Base-by-base conservation (phyloP, 2,888 invertebrate genomes). In the Eubasilissa splendida region DNA sequence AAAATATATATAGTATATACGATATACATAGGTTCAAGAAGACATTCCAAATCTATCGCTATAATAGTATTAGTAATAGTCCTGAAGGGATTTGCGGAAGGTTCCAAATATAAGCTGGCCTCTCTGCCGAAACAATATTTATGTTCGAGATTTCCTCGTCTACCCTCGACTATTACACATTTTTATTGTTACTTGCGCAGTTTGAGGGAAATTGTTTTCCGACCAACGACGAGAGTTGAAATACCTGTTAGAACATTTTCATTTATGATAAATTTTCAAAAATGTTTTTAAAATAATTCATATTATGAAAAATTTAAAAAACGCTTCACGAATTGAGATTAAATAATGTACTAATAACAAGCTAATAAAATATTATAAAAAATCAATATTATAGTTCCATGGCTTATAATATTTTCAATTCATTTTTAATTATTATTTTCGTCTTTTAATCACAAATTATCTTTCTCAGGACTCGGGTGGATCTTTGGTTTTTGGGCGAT, bases 111-210 rank as follows among this genome's bases (percentile, higher is more conserved):
- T 70, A 80, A 70, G 60, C 54, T 58, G 33, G 54, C 53, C 58
- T 63, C 54, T 52, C 79, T 74, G 56, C 66, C 79, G 71, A 77
- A 76, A 75, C 79, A 65, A 77, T 77, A 82, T 82, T 82, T 82
- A 82, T 82, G 71, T 76, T 65, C 73, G 65, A 74, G 82, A 82
- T 82, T 82, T 79, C 63, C 79, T 82, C 79, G 77, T 79, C 76
- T 82, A 56, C 79, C 65, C 71, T 56, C 58, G 7, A 9, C 79
- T 68, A 76, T 79, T 76, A 82, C 56, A 79, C 58, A 70, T 54
- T 76, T 82, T 82, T 79, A 82, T 82, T 66, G 77, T 77, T 33
- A 68, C 42, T 50, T 11, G 59, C 50, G 10, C 53, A 14, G 76
- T 76, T 22, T 77, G 77, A 56, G 42, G 42, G 22, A 77, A 77